These are phyloP conservation scores for Ctenoplectra terminalis DNA, from an alignment of 1,140 invertebrate species.

Conservation along the genomic window DNA sequence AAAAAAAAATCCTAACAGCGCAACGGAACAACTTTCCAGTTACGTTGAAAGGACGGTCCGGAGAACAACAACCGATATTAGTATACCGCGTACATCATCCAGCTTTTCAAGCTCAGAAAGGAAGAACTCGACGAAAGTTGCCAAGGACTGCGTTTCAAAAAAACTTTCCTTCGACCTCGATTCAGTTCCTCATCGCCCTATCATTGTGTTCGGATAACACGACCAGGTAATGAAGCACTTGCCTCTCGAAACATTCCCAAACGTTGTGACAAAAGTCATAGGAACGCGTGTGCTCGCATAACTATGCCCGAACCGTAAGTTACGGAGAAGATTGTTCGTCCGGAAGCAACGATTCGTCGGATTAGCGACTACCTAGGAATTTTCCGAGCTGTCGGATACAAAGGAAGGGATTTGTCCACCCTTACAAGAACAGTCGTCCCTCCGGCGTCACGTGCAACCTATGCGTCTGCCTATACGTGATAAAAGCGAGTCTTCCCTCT, in stretches of 20 bases:
- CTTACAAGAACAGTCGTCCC: constrained; percentile 8
- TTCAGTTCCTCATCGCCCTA: not conserved
- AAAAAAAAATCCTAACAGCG: too few species aligned
- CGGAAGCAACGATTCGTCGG: constrained; percentile 50
- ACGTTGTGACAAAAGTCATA: not conserved
- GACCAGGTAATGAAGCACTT: not conserved
- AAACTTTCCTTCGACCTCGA: not conserved
- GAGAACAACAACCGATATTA: too few species aligned
- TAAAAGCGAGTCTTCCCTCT: constrained; percentile 59
- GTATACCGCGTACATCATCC: too few species aligned
- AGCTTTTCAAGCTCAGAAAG: too few species aligned
- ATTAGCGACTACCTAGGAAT: constrained; percentile 57
- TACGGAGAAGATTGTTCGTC: constrained; percentile 31
- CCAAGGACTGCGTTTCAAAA: not conserved
- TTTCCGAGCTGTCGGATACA: constrained; percentile 60
- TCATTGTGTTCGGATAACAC: not conserved
- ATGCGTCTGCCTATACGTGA: constrained; percentile 57
- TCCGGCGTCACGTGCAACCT: constrained; percentile 45
- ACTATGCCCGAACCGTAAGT: not conserved
- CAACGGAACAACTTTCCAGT: too few species aligned
- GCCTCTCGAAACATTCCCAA: not conserved
- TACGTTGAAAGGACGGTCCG: too few species aligned
- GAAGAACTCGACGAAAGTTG: not conserved
- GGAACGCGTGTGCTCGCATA: constrained; percentile 7
- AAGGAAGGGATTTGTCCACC: constrained; percentile 59